phyloP scores from a whole-genome alignment of 2,113 vertebrate genomes.

The Microtus pennsylvanicus region DNA sequence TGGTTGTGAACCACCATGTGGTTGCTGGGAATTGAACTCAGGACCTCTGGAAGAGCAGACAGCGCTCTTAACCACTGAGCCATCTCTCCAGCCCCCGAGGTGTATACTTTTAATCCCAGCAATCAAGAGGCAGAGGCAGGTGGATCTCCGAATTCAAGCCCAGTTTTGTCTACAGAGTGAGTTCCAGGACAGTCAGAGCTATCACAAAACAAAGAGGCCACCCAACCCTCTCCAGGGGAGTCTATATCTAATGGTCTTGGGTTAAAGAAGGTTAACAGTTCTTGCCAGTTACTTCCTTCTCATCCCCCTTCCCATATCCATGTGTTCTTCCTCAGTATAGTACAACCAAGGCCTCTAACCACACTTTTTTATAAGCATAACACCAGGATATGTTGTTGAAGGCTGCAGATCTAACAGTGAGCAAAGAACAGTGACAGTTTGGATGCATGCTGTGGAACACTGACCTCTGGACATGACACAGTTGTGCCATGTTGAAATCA shows the following conservation, averaged over 20 bases:
- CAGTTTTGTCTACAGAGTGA: background rate
- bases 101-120: background rate
- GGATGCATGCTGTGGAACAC: background rate
- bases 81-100: too few species aligned
- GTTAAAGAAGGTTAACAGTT: background rate
- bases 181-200: background rate
- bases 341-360: background rate
- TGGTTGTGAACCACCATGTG: too few species aligned
- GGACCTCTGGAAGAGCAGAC: too few species aligned
- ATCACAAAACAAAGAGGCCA: background rate
- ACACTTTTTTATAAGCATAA: background rate
- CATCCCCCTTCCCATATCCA: background rate
- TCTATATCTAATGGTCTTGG: background rate
- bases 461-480: background rate
- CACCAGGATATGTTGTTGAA: background rate
- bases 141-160: background rate
- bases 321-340: background rate
- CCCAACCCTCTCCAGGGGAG: rapidly evolving
- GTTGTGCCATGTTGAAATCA: background rate
- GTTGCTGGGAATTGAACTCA: too few species aligned
- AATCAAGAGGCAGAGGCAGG: background rate
- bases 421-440: background rate
- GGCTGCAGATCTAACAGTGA: rapidly evolving
- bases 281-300: background rate
- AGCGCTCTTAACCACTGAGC: too few species aligned